phyloP scores from a whole-genome alignment of 2,113 vertebrate species.

The Catharus minimus region DNA sequence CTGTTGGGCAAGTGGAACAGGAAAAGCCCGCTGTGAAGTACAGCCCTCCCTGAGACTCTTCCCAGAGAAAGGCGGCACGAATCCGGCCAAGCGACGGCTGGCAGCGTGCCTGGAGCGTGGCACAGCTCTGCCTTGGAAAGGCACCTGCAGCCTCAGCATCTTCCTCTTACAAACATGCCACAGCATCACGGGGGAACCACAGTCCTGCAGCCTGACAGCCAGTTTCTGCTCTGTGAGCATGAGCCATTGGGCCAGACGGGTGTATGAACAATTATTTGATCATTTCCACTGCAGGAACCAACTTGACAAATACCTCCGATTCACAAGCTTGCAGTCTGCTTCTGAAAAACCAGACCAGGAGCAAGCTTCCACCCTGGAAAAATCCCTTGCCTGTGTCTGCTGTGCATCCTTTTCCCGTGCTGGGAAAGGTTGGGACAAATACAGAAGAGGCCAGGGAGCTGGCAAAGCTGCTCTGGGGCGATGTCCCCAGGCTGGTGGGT shows the following conservation, averaged over 20 bases:
- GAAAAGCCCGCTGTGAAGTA: neutral
- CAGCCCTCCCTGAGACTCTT: neutral
- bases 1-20: neutral
- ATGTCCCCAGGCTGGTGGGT: neutral
- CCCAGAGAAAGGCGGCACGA: rapidly evolving
- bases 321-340: neutral
- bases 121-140: neutral
- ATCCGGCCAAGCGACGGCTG: rapidly evolving
- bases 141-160: slow-evolving; percentile 1
- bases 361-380: neutral
- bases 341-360: slow-evolving; percentile 11
- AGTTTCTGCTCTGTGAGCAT: slow-evolving; percentile 28
- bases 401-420: neutral
- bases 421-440: neutral
- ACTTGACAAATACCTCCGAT: slow-evolving; percentile 39
- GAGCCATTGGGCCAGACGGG: neutral
- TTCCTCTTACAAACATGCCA: neutral
- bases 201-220: neutral
- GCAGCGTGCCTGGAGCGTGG: neutral
- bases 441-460: rapidly evolving
- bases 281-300: slow-evolving; percentile 21
- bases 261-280: slow-evolving; percentile 30
- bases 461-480: neutral
- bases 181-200: neutral
- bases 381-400: slow-evolving; percentile 3